These are phyloP conservation scores for Papilio protenor DNA, from an alignment of 2,888 invertebrate genomes.

Conservation along the genomic window DNA sequence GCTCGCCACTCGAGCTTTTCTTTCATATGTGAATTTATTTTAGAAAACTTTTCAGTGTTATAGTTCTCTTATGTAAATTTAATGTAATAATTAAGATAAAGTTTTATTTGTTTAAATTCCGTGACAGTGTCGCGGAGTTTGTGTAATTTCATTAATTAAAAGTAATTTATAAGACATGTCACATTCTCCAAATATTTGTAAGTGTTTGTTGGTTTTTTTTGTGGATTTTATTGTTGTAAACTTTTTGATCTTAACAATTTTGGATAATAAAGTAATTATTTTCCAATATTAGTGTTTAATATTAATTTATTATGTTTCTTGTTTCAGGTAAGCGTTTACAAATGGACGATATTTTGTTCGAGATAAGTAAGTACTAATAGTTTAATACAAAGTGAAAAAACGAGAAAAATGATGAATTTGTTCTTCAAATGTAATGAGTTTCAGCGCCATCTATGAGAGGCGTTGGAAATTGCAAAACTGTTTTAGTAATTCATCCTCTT, in stretches of 20 bases:
- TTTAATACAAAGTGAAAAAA: not conserved
- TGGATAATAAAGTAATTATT: not conserved
- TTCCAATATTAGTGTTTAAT: not conserved
- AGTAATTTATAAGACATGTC: not conserved
- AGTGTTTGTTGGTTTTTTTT: not conserved
- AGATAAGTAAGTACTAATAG: slow-evolving; percentile 18
- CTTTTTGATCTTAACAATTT: not conserved
- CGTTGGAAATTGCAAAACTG: not conserved
- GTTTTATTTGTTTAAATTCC: not conserved
- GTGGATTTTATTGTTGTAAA: not conserved
- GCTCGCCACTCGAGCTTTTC: not conserved
- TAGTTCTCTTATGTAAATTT: not conserved
- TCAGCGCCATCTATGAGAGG: slow-evolving; percentile 22
- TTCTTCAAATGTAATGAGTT: not conserved
- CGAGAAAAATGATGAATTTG: not conserved
- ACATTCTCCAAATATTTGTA: not conserved
- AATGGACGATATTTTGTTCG: not conserved
- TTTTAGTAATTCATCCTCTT: not conserved
- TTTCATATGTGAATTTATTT: not conserved
- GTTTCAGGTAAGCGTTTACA: slow-evolving; percentile 37
- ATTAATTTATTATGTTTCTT: slow-evolving; percentile 18
- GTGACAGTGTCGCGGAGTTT: not conserved
- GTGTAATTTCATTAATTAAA: not conserved
- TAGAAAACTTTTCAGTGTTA: not conserved
- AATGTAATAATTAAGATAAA: not conserved